These are phyloP conservation scores for Acronicta aceris DNA, from an alignment of 2,888 invertebrate species.

Conservation along the genomic window DNA sequence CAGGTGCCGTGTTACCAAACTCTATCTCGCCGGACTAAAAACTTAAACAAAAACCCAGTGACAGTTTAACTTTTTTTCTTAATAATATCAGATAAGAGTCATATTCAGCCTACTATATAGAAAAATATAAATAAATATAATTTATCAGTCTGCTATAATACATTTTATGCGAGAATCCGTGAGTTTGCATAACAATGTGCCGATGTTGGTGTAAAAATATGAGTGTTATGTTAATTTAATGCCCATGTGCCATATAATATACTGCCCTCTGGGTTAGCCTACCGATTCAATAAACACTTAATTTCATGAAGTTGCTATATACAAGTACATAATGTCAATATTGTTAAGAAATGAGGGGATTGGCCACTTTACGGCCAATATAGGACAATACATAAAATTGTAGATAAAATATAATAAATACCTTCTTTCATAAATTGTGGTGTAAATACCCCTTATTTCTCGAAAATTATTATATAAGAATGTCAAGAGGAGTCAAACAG, in stretches of 20 bases:
- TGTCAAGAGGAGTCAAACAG: slow-evolving; percentile 82
- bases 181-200: slow-evolving; percentile 63
- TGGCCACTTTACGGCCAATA: slow-evolving; percentile 25
- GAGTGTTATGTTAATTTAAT: slow-evolving; percentile 75
- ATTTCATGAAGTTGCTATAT: slow-evolving; percentile 54
- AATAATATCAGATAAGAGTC: slow-evolving; percentile 28
- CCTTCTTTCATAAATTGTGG: slow-evolving; percentile 28
- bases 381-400: slow-evolving; percentile 46
- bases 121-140: slow-evolving; percentile 51
- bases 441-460: slow-evolving; percentile 60
- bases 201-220: slow-evolving; percentile 73
- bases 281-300: slow-evolving; percentile 69
- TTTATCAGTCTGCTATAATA: slow-evolving; percentile 42
- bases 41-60: not conserved
- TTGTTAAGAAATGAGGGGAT: slow-evolving; percentile 51
- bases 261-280: slow-evolving; percentile 74
- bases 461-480: slow-evolving; percentile 64
- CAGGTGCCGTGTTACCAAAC: slow-evolving; percentile 58
- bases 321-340: slow-evolving; percentile 49
- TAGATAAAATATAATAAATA: slow-evolving; percentile 45
- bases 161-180: slow-evolving; percentile 46
- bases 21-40: slow-evolving; percentile 44
- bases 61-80: slow-evolving; percentile 23
- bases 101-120: slow-evolving; percentile 41
- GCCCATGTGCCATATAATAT: slow-evolving; percentile 85